Evolutionary conservation across 30 jellyfish, hydroid and myxozoan species (phyloP).

Genomic region (Aurelia sp.): DNA sequence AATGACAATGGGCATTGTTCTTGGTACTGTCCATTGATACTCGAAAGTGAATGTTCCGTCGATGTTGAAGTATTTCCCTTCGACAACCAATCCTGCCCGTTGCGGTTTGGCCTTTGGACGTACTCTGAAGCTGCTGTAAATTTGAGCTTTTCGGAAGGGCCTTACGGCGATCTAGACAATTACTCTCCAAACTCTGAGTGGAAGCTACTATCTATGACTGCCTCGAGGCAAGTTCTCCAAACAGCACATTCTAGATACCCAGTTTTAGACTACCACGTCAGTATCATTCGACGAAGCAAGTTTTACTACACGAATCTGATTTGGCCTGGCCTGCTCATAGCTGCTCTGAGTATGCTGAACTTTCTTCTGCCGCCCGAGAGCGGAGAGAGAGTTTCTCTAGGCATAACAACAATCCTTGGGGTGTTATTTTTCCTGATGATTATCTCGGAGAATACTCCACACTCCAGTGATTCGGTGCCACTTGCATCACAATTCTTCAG

Average conservation of each 20-base stretch:
- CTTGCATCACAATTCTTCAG: constrained; percentile 18
- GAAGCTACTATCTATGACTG: too few relatives aligned
- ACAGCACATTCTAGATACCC: not conserved
- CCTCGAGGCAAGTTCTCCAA: too few relatives aligned
- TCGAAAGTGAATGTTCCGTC: constrained; percentile 13
- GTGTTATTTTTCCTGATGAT: constrained; percentile 3
- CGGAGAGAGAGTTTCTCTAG: constrained; percentile 19
- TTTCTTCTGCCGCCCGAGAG: constrained; percentile 27
- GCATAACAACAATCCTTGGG: constrained; percentile 10
- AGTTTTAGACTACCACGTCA: not conserved
- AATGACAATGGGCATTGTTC: constrained; percentile 6
- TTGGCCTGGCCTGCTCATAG: constrained; percentile 29
- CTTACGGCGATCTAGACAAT: too few relatives aligned
- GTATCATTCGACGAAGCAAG: constrained; percentile 5
- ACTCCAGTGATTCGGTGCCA: constrained; percentile 1
- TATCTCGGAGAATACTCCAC: constrained; percentile 14
- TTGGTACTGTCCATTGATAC: constrained; percentile 19
- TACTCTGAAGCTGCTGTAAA: not conserved
- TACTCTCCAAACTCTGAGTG: too few relatives aligned
- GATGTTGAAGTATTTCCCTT: constrained; percentile 28
- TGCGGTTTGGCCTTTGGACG: constrained; percentile 30
- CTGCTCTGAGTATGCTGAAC: not conserved
- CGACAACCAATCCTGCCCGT: constrained; percentile 20
- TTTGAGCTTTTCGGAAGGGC: too few relatives aligned
- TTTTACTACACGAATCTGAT: constrained; percentile 6